A percentile compares a stretch with the other conserved stretches of the same genome.
Evolutionary conservation across 2,113 vertebrate species (phyloP).

Genomic region (Odocoileus virginianus): DNA sequence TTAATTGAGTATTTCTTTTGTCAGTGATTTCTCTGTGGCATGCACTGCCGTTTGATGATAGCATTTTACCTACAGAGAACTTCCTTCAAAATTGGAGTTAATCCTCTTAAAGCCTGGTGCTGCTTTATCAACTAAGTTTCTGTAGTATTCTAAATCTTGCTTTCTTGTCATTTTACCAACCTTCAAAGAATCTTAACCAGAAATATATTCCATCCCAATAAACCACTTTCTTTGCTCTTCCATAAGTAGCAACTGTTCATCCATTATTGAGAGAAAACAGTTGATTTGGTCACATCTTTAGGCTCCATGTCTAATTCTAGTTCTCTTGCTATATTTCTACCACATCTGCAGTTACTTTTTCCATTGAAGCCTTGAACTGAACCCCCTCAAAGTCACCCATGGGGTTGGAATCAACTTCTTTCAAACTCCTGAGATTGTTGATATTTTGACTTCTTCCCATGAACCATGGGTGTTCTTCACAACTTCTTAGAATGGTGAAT

Average conservation of each 20-base stretch:
- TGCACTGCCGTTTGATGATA: not conserved
- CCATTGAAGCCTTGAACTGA: not conserved
- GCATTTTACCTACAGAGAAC: not conserved
- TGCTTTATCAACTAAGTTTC: not conserved
- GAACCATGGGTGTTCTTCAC: not conserved
- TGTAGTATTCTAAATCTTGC: not conserved
- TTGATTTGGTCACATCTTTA: not conserved
- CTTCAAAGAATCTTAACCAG: not conserved
- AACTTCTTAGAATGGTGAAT: not conserved
- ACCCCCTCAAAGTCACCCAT: not conserved
- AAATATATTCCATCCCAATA: not conserved
- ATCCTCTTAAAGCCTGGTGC: not conserved
- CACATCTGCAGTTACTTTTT: not conserved
- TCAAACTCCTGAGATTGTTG: not conserved
- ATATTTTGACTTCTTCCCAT: too few relatives aligned
- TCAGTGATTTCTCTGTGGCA: not conserved
- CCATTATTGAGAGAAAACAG: not conserved
- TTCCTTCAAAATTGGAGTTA: not conserved
- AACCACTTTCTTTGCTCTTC: not conserved
- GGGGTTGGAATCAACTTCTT: not conserved
- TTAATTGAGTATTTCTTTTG: not conserved
- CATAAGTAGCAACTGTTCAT: not conserved
- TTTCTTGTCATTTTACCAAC: not conserved
- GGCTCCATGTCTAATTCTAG: not conserved
- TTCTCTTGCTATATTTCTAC: not conserved